These are phyloP conservation scores for Crotophaga sulcirostris DNA, from an alignment of 2,113 vertebrate species.

Conservation along the genomic window DNA sequence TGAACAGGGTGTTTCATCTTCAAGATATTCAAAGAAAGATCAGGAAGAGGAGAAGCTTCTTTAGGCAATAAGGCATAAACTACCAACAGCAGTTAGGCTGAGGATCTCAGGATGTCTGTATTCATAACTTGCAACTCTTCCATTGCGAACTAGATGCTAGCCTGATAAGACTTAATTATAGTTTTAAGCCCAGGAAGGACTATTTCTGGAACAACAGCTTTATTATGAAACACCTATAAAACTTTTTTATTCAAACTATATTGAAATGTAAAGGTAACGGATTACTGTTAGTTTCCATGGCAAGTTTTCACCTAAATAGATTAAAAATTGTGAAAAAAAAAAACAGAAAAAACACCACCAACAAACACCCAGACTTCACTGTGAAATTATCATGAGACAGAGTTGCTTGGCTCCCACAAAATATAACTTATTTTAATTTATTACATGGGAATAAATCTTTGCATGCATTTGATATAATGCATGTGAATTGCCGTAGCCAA, in stretches of 20 bases:
- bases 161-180: neutral
- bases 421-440: neutral
- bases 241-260: neutral
- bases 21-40: neutral
- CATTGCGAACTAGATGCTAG: neutral
- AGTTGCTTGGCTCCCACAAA: neutral
- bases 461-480: neutral
- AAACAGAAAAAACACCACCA: no score
- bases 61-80: neutral
- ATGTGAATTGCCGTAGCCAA: neutral
- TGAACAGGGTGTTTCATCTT: neutral
- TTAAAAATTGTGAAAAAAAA: neutral
- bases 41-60: neutral
- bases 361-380: no score
- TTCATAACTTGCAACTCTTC: neutral
- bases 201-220: neutral
- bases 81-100: neutral
- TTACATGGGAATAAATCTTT: neutral
- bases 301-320: neutral
- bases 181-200: neutral
- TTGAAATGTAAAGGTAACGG: neutral
- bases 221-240: neutral
- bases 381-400: neutral
- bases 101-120: neutral
- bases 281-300: neutral